phyloP scores from a whole-genome alignment of 2,888 invertebrate genomes.

The Serripes groenlandicus region DNA sequence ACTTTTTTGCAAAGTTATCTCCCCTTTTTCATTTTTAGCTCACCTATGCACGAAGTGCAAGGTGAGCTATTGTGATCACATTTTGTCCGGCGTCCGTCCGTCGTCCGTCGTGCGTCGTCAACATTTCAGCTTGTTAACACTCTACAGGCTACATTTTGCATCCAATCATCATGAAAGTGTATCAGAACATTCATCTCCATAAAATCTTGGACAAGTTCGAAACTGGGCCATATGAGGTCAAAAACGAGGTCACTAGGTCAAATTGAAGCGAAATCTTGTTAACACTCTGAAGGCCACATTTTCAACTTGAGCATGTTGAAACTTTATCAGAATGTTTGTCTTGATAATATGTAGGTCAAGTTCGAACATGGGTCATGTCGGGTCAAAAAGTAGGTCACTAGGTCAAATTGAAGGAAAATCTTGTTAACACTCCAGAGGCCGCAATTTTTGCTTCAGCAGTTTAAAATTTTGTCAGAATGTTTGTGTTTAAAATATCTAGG shows the following conservation, averaged over 20 bases:
- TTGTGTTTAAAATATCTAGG: not conserved
- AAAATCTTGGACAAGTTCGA: not conserved
- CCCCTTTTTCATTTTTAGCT: no score
- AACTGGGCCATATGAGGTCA: not conserved
- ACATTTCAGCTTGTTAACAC: not conserved
- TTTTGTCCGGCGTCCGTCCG: no score
- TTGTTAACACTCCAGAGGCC: not conserved
- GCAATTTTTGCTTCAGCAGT: not conserved
- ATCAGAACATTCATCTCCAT: not conserved
- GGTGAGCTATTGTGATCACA: no score
- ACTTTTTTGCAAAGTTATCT: no score
- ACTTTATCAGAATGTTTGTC: not conserved
- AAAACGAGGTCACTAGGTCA: not conserved
- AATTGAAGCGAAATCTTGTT: not conserved
- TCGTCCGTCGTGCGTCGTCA: no score
- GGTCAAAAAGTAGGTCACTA: not conserved
- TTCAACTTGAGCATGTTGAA: not conserved
- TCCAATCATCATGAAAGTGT: not conserved
- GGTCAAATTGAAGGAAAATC: not conserved
- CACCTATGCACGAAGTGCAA: no score
- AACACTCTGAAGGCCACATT: not conserved
- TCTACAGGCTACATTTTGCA: not conserved
- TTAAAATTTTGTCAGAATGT: not conserved
- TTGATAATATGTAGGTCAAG: not conserved
- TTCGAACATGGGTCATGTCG: not conserved